Evolutionary conservation across 2,888 invertebrate species (phyloP).

Genomic region (Troides oblongomaculatus): DNA sequence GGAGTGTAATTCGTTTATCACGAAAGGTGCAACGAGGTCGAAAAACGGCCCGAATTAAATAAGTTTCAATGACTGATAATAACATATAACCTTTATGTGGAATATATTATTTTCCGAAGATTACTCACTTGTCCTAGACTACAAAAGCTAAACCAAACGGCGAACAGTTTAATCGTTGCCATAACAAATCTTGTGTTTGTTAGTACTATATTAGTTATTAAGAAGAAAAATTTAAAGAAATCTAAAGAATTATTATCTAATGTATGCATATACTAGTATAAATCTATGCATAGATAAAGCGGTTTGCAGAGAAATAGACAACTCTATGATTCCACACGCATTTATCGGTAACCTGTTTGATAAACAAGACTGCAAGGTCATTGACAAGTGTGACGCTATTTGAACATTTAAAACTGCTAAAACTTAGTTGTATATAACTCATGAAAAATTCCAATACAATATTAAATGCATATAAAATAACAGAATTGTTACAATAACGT

Average conservation of each 20-base stretch:
- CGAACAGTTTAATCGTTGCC: not conserved
- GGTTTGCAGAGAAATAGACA: slow-evolving; percentile 45
- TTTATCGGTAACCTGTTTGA: slow-evolving; percentile 56
- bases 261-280: not conserved
- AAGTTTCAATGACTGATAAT: not conserved
- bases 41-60: too few relatives aligned
- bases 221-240: too few relatives aligned
- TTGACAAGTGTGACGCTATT: slow-evolving; percentile 44
- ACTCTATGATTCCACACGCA: slow-evolving; percentile 28
- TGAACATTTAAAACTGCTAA: slow-evolving; percentile 19
- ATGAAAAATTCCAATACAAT: not conserved
- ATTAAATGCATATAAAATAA: not conserved
- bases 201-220: too few relatives aligned
- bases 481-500: not conserved
- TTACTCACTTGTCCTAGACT: not conserved
- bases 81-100: not conserved
- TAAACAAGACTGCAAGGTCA: slow-evolving; percentile 64
- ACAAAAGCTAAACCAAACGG: not conserved
- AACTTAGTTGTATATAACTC: not conserved
- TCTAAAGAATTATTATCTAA: too few relatives aligned
- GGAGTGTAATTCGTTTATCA: too few relatives aligned
- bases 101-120: not conserved
- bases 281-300: not conserved
- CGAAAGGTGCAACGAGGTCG: too few relatives aligned
- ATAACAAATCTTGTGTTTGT: too few relatives aligned